phyloP scores from a whole-genome alignment of 2,888 invertebrate genomes.

The Lepeophtheirus nordmannii region DNA sequence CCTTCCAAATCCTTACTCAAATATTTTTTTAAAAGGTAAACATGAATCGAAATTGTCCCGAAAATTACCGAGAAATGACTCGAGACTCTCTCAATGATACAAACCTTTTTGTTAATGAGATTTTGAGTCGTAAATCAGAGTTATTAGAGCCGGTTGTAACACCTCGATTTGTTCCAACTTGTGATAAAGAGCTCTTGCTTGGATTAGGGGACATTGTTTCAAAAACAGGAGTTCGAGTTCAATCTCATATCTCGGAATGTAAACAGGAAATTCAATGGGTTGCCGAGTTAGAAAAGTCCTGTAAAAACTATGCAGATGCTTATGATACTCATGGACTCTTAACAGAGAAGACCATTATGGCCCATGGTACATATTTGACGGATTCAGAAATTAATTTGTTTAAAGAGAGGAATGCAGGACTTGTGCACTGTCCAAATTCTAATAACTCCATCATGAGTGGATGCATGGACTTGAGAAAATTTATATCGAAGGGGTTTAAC shows the following conservation, averaged over 20 bases:
- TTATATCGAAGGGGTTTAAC: slow-evolving; percentile 46
- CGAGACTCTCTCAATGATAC: slow-evolving; percentile 47
- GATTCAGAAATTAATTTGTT: slow-evolving; percentile 52
- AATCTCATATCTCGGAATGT: slow-evolving; percentile 78
- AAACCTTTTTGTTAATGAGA: slow-evolving; percentile 45
- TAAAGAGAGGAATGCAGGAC: slow-evolving; percentile 44
- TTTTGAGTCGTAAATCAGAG: slow-evolving; percentile 39
- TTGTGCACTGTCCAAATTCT: slow-evolving; percentile 75
- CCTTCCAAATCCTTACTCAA: slow-evolving; percentile 28
- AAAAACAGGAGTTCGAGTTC: slow-evolving; percentile 48
- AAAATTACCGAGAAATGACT: slow-evolving; percentile 45
- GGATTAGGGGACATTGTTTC: slow-evolving; percentile 51
- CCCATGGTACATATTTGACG: slow-evolving; percentile 61
- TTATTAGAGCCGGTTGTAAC: slow-evolving; percentile 62
- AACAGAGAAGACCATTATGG: slow-evolving; percentile 59
- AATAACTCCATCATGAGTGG: slow-evolving; percentile 67
- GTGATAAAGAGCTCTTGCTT: slow-evolving; percentile 52
- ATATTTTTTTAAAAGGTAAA: slow-evolving; percentile 3
- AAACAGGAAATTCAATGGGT: slow-evolving; percentile 52
- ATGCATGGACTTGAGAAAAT: slow-evolving; percentile 54
- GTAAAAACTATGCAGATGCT: slow-evolving; percentile 52
- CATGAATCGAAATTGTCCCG: slow-evolving; percentile 21
- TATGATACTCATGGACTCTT: slow-evolving; percentile 59
- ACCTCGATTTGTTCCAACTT: slow-evolving; percentile 64
- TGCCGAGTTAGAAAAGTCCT: slow-evolving; percentile 41